Evolutionary conservation across 2,888 invertebrate genomes (phyloP), one percentile per base, ranked within the genome.

Genomic region (Acrobasis suavella): DNA sequence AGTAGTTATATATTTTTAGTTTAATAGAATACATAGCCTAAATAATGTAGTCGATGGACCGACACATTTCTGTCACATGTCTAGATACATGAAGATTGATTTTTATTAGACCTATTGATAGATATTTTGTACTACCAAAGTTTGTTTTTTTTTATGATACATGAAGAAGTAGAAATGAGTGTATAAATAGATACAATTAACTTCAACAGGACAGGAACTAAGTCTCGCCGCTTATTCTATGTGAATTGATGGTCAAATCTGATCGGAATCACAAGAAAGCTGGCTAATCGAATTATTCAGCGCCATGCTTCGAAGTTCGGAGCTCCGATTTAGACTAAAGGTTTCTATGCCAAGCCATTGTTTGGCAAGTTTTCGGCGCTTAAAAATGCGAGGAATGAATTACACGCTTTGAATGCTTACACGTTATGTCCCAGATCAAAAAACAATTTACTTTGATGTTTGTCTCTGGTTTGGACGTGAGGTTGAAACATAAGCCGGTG

Each of bases 371-470:
- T 78, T 80, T 77, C 70, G 72, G 76, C 72, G 74, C 75, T 79
- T 78, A 76, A 79, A 82, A 80, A 78, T 70, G 71, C 73, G 70
- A 70, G 75, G 74, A 74, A 77, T n/a, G n/a, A n/a, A n/a, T n/a
- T n/a, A n/a, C n/a, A n/a, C 72, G 78, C 81, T 83, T 83, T 72
- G 76, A 87, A 84, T 85, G 71, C 81, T 78, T 75, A 78, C 86
- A 86, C 85, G 87, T 85, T 78, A 73, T 79, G 85, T 78, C 81
- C 84, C 80, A 84, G 85, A 88, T 88, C 84, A 86, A 86, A 86
- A 81, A 81, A 85, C 82, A 81, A 85, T 86, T 87, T 86, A 82
- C 81, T 84, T 82, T 82, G 86, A 85, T 85, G 81, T 74, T 85
- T 87, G 87, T 89, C 84, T 85, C 68, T 69, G 68, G 15, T 39